Conservation (phyloP, 2,797 vertebrate genomes). For the Danio kyathit region DNA sequence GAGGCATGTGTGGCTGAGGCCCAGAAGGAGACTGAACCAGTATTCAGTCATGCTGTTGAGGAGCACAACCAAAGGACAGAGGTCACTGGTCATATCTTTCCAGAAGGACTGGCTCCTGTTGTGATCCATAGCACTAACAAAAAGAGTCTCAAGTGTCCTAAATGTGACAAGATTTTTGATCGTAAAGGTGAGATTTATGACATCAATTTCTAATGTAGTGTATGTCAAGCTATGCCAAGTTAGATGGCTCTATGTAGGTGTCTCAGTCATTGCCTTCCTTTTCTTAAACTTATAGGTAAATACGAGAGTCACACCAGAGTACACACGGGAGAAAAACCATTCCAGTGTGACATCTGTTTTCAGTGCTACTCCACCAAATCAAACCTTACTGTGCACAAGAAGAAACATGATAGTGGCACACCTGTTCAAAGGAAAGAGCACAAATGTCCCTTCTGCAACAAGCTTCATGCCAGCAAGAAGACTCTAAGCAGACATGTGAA, state of each 20-base stretch:
- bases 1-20: constrained; percentile 66
- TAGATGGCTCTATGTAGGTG: too few relatives aligned
- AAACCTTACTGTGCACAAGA: constrained; percentile 96
- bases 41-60: constrained; percentile 73
- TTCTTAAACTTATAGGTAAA: constrained; percentile 81
- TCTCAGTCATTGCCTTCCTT: background rate
- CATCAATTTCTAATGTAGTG: too few relatives aligned
- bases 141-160: constrained; percentile 92
- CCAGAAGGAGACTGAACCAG: constrained; percentile 72
- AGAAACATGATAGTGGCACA: constrained; percentile 87
- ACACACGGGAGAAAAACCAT: constrained; percentile 97
- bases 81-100: constrained; percentile 75
- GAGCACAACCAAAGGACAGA: constrained; percentile 64
- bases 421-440: constrained; percentile 94
- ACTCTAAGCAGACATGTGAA: constrained; percentile 93
- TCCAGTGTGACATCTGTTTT: constrained; percentile 96
- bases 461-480: constrained; percentile 96
- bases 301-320: constrained; percentile 96
- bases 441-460: constrained; percentile 94
- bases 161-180: constrained; percentile 96
- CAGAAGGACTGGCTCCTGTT: constrained; percentile 88
- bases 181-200: constrained; percentile 87
- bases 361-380: constrained; percentile 98
- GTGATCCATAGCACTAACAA: constrained; percentile 87
- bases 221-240: too few relatives aligned